phyloP scores from a whole-genome alignment of 2,888 invertebrate genomes.

The Sepioteuthis lessoniana region DNA sequence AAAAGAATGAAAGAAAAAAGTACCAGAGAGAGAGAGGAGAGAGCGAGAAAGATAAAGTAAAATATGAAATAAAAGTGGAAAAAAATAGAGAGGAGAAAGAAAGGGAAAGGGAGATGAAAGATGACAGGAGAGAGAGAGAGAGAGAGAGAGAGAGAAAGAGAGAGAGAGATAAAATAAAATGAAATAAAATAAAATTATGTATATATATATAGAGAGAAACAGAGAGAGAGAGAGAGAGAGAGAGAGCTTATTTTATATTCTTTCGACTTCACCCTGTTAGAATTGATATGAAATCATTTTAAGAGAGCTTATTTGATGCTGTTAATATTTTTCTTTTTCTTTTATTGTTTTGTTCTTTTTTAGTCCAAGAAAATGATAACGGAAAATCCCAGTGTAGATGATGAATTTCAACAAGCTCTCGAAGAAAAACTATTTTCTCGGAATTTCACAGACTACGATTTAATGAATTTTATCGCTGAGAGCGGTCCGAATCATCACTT shows the following conservation, averaged over 20 bases:
- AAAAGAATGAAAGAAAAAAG: no score
- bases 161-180: not conserved
- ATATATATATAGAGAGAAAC: not conserved
- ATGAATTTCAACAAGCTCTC: not conserved
- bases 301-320: not conserved
- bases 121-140: not conserved
- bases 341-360: not conserved
- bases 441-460: not conserved
- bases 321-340: no score
- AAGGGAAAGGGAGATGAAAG: not conserved
- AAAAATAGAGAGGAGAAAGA: not conserved
- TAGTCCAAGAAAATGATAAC: not conserved
- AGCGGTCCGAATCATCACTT: slow-evolving; percentile 54
- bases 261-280: no score
- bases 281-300: no score
- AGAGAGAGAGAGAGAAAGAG: not conserved
- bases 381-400: not conserved
- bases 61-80: no score
- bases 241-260: not conserved
- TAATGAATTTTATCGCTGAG: not conserved
- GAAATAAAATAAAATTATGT: not conserved
- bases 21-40: no score
- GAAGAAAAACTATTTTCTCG: not conserved
- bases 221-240: no score
- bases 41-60: no score